phyloP scores from a whole-genome alignment of 1,140 invertebrate species.

The Coenobita brevimanus region DNA sequence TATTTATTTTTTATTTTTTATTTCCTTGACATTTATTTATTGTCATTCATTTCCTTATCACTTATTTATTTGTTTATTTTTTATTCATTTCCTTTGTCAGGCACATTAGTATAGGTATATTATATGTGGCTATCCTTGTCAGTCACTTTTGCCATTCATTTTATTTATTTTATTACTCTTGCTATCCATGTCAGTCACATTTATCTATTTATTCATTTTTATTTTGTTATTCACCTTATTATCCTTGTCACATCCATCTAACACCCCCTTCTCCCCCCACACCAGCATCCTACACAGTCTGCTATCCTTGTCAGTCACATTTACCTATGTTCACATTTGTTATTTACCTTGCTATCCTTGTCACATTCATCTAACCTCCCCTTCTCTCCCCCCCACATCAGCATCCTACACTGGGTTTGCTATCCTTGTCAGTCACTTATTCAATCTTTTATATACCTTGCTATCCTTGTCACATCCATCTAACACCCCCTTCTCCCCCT shows the following conservation, averaged over 20 bases:
- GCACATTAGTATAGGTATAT: no score
- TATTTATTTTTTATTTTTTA: neutral
- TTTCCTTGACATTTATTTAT: neutral
- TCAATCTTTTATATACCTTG: no score
- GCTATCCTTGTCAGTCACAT: no score
- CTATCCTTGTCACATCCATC: no score
- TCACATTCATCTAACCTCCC: neutral
- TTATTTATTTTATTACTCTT: neutral
- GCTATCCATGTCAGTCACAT: no score
- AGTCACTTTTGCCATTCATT: neutral
- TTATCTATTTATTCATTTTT: no score
- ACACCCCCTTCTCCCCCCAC: neutral
- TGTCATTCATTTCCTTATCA: neutral
- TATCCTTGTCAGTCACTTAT: neutral
- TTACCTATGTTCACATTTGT: no score
- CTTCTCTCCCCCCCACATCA: neutral
- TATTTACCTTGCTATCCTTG: neutral
- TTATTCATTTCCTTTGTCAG: neutral
- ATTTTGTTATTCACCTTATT: no score
- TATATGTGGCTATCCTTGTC: no score
- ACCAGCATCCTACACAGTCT: conserved; percentile 89
- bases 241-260: neutral
- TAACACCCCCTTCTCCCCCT: neutral
- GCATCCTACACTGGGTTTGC: neutral
- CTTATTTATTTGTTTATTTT: neutral